phyloP scores from a whole-genome alignment of 1,140 invertebrate species.

The Drosophila tani region DNA sequence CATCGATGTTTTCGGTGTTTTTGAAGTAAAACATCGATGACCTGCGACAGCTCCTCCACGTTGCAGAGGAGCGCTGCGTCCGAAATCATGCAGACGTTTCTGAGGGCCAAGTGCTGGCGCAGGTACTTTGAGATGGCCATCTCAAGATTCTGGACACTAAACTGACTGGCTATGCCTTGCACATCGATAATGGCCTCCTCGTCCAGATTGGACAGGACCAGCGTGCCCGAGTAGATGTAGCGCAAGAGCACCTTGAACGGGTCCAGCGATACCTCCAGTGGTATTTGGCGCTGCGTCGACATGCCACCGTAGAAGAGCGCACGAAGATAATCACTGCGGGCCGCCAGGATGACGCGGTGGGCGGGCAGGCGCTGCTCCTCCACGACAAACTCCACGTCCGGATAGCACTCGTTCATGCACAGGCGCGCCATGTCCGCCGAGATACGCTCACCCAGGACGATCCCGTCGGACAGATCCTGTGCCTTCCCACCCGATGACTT shows the following conservation, averaged over 20 bases:
- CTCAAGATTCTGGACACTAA: conserved; percentile 97
- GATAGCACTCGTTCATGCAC: conserved; percentile 94
- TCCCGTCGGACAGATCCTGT: conserved; percentile 57
- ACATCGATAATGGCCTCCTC: conserved; percentile 95
- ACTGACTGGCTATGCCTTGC: conserved; percentile 96
- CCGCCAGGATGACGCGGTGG: conserved; percentile 94
- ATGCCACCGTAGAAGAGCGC: conserved; percentile 97
- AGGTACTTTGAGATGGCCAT: conserved; percentile 96
- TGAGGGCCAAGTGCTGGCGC: conserved; percentile 92
- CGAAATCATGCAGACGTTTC: conserved; percentile 97
- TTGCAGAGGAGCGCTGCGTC: conserved; percentile 92
- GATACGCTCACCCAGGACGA: conserved; percentile 75
- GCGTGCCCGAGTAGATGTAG: conserved; percentile 97
- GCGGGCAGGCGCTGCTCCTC: conserved; percentile 93
- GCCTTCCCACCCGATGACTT: conserved; percentile 18
- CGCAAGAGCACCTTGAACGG: conserved; percentile 96
- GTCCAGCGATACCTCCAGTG: conserved; percentile 92
- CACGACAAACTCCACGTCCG: conserved; percentile 95
- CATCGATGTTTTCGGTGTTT: too few relatives aligned
- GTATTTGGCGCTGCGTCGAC: conserved; percentile 92
- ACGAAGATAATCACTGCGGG: conserved; percentile 97
- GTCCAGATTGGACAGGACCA: conserved; percentile 93
- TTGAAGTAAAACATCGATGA: conserved; percentile 56
- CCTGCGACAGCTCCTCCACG: conserved; percentile 87
- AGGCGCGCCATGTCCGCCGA: conserved; percentile 89